Evolutionary conservation across 1,140 invertebrate genomes (phyloP), one percentile per base, ranked within the genome.

Genomic region (Caenorhabditis remanei): DNA sequence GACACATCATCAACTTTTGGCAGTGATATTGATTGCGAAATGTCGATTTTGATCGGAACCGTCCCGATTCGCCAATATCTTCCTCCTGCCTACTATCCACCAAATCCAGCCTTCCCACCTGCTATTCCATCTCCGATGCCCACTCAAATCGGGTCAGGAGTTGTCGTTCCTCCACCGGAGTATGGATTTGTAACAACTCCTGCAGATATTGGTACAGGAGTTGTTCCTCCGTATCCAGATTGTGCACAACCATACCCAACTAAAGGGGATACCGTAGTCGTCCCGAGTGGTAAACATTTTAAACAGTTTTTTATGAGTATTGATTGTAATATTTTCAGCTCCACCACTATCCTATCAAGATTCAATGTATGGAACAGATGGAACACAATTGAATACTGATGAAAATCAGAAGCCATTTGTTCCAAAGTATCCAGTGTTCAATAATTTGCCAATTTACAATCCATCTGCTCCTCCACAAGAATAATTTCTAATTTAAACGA

Each of bases 331-430:
- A 19, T 24, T 79, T 79, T 53, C 46, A 79, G 71, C 71, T 24
- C 71, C 71, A 32, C 71, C 71, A 50, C 71, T 53, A 13, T 79
- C 71, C 5, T 79, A 50, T n/a, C 46, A 79, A 50, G 46, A 79
- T 13, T 79, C 71, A 19, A 79, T 79, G 71, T 79, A 79, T 32
- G 71, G 71, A 9, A 50, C 40, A 11, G 71, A n/a, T 19, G 71
- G 71, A 79, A 79, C 71, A 6, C 32, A 79, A 19, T n/a, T 79
- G 6, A 79, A 50, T 19, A 50, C 71, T 14, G 71, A 79, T 9
- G 71, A 79, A 50, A 79, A 79, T 11, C 46, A 79, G n/a, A 79
- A 79, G 14, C 71, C 71, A 50, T 79, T 79, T n/a, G 71, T 53
- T 53, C 71, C 71, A 11, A 79, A 79, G 32, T 79, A 79, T 14